These are phyloP conservation scores for Ctenicera cuprea DNA, from an alignment of 2,888 invertebrate species.

Conservation along the genomic window DNA sequence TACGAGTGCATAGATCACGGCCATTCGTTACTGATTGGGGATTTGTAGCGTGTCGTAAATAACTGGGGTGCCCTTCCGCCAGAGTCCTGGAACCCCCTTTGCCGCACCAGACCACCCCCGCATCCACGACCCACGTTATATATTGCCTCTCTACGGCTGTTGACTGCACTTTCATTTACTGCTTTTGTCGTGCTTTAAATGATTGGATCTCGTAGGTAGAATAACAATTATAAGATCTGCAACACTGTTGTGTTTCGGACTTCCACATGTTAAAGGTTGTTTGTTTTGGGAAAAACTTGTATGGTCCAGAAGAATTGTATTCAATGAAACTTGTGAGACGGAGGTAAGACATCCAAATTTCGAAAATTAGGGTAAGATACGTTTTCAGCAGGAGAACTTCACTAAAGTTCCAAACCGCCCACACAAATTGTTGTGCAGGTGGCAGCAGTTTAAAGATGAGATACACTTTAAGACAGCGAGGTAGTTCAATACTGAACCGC, in stretches of 20 bases:
- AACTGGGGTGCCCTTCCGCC: conserved; percentile 63
- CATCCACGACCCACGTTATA: conserved; percentile 60
- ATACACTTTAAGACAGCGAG: conserved; percentile 24
- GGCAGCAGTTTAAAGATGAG: conserved; percentile 36
- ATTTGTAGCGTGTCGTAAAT: conserved; percentile 66
- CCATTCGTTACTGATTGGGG: conserved; percentile 65
- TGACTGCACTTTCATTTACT: conserved; percentile 63
- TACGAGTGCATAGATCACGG: conserved; percentile 61
- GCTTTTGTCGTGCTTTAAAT: conserved; percentile 53
- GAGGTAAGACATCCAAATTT: neutral
- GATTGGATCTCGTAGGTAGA: conserved; percentile 51
- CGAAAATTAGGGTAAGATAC: too few relatives aligned
- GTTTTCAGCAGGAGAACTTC: neutral
- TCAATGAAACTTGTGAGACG: neutral
- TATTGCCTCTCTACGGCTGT: conserved; percentile 60
- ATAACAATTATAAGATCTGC: conserved; percentile 52
- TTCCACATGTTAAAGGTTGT: conserved; percentile 7
- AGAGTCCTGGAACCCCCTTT: conserved; percentile 59
- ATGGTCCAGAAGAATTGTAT: neutral
- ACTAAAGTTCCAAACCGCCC: conserved; percentile 33
- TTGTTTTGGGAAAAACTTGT: neutral
- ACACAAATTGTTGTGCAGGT: conserved; percentile 21
- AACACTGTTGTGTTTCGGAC: conserved; percentile 40
- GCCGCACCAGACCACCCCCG: conserved; percentile 54
- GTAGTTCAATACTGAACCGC: conserved; percentile 29